Evolutionary conservation across 1,140 invertebrate genomes (phyloP), one percentile per base, ranked within the genome.

Genomic region (Musca vetustissima): DNA sequence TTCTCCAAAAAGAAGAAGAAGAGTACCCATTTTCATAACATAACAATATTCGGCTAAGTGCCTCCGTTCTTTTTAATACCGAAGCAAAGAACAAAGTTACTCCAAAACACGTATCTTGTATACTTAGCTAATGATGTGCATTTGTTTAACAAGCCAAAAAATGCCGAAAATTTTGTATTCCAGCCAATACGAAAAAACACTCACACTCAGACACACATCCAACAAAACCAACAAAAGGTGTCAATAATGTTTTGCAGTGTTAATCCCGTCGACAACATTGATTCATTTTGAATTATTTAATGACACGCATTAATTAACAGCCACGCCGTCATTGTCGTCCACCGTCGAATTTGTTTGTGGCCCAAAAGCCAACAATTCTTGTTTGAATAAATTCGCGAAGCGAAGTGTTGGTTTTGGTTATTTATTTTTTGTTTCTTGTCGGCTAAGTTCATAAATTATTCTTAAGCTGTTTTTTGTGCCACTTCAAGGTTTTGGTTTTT

Each of bases 231-330:
- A n/a, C 19, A 61, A 36, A 61, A 61, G 57, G 57, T 61, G 57
- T 61, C 57, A 61, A 61, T 61, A 61, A 61, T 61, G 57, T 61
- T 61, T 61, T 36, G n/a, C 57, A 36, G n/a, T 21, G 25, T 61
- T 61, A 61, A 61, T 61, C 57, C 57, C 36, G 28, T 61, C 28
- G 57, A 61, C 57, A 61, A 61, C 57, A 61, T 61, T 61, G 57
- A 61, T 61, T 61, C 57, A 61, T 61, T 61, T 61, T 61, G 57
- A 61, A 61, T 61, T 61, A 61, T 61, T 61, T 61, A 61, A 61
- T 61, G 57, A 61, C 57, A 61, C 57, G 21, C 57, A 61, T 61
- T 61, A 61, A 61, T 61, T 61, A 61, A 61, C 57, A 43, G 36
- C 36, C 36, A 43, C 36, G 13, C 36, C 36, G 36, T 43, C 13